Conservation (phyloP, 35 echinoderm and acorn worm species). For the Patiria miniata region DNA sequence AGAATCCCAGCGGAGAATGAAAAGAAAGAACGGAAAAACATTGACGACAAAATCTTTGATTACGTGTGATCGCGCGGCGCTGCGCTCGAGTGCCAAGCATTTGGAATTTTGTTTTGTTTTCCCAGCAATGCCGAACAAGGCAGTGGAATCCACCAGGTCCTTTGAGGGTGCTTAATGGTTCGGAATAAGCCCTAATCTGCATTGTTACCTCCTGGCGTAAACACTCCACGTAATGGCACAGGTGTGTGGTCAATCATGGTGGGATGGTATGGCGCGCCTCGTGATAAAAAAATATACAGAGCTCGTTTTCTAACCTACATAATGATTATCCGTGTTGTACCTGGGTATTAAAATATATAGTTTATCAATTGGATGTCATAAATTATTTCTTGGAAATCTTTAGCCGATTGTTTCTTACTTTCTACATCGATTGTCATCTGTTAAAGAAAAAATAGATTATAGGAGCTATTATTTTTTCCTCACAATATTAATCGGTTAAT, state of each 20-base stretch:
- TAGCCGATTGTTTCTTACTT: too few species aligned
- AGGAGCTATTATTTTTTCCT: too few species aligned
- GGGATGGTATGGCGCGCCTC: slow-evolving; percentile 1
- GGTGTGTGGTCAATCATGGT: slow-evolving; percentile 10
- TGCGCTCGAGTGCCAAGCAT: background rate
- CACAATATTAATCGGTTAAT: too few species aligned
- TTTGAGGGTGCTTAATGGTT: slow-evolving; percentile 28
- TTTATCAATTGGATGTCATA: too few species aligned
- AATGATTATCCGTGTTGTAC: too few species aligned
- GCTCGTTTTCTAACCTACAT: too few species aligned
- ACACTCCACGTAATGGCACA: slow-evolving; percentile 13
- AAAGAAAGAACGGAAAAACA: too few species aligned
- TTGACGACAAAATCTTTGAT: slow-evolving; percentile 14
- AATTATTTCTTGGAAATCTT: too few species aligned
- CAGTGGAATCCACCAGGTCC: background rate
- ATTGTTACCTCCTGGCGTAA: slow-evolving; percentile 12
- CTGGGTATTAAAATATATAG: too few species aligned
- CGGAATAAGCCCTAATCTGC: slow-evolving; percentile 15
- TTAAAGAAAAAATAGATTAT: too few species aligned
- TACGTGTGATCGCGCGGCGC: slow-evolving; percentile 22
- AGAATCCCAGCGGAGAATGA: background rate
- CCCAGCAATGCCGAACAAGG: slow-evolving; percentile 19
- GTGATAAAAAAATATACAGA: background rate
- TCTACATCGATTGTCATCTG: too few species aligned
- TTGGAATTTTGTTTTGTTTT: slow-evolving; percentile 26